phyloP scores from a whole-genome alignment of 35 echinoderm and acorn worm species.

The Apostichopus californicus region DNA sequence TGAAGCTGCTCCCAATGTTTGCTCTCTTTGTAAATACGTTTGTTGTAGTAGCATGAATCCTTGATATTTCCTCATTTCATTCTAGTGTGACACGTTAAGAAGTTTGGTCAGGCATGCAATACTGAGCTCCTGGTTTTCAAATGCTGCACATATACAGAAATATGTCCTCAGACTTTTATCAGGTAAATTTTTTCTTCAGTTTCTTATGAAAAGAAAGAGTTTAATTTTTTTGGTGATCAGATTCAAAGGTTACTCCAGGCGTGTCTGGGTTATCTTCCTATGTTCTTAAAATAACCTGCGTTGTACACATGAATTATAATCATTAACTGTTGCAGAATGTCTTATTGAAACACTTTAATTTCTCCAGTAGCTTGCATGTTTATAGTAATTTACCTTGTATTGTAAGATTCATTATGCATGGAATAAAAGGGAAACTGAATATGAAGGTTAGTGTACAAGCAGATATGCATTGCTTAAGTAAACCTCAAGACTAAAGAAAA shows the following conservation, averaged over 20 bases:
- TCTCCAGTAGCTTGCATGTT: too few species aligned
- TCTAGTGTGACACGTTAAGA: slow-evolving; percentile 76
- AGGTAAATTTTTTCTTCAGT: slow-evolving; percentile 51
- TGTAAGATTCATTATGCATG: too few species aligned
- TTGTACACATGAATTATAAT: too few species aligned
- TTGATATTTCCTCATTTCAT: background rate
- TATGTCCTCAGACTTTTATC: slow-evolving; percentile 78
- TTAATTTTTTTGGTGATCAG: too few species aligned
- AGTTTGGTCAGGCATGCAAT: slow-evolving; percentile 71
- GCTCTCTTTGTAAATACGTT: background rate
- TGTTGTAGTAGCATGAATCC: background rate
- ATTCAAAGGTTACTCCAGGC: too few species aligned
- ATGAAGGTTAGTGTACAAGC: background rate
- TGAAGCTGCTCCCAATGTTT: background rate
- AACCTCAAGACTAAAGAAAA: background rate
- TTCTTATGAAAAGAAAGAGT: background rate
- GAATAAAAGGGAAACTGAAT: too few species aligned
- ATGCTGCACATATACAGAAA: slow-evolving; percentile 68
- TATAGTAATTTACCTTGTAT: too few species aligned
- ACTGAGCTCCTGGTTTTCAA: slow-evolving; percentile 58
- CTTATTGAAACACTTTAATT: too few species aligned
- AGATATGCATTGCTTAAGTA: background rate
- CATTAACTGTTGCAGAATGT: too few species aligned
- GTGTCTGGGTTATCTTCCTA: too few species aligned
- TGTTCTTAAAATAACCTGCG: too few species aligned